Conservation (phyloP, 2,113 vertebrate genomes). For the Spea bombifrons region DNA sequence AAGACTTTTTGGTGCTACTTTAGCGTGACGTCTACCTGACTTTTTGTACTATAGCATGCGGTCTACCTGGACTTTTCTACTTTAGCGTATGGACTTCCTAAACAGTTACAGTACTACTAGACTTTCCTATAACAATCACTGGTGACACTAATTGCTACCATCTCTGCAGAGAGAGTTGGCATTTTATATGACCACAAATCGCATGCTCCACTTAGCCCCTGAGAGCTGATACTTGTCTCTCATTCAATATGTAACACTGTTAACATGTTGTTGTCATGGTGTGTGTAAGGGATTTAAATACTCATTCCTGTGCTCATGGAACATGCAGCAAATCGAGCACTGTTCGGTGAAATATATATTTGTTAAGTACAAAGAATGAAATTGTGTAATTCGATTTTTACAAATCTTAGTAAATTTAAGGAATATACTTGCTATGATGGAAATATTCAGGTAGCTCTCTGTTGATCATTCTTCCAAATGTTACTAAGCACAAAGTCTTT, state of each 20-base stretch:
- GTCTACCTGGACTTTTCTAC: too few species aligned
- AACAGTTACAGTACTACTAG: too few species aligned
- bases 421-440: too few species aligned
- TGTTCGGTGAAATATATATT: neutral
- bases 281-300: neutral
- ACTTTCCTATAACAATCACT: slow-evolving; percentile 32
- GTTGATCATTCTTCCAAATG: too few species aligned
- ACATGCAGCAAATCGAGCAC: slow-evolving; percentile 5
- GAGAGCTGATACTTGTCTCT: slow-evolving; percentile 37
- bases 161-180: slow-evolving; percentile 33
- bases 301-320: slow-evolving; percentile 9
- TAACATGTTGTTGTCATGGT: slow-evolving; percentile 24
- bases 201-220: slow-evolving; percentile 42
- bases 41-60: too few species aligned
- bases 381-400: neutral
- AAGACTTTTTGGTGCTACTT: too few species aligned
- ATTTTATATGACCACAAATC: slow-evolving; percentile 42
- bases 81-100: too few species aligned
- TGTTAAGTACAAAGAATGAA: neutral
- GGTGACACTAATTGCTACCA: slow-evolving; percentile 45
- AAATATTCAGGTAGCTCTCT: too few species aligned
- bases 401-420: too few species aligned
- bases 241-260: slow-evolving; percentile 41
- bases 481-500: too few species aligned
- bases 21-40: too few species aligned